Base-by-base conservation (phyloP, 2,888 invertebrate genomes). In the Eudasyphora cyanicolor region DNA sequence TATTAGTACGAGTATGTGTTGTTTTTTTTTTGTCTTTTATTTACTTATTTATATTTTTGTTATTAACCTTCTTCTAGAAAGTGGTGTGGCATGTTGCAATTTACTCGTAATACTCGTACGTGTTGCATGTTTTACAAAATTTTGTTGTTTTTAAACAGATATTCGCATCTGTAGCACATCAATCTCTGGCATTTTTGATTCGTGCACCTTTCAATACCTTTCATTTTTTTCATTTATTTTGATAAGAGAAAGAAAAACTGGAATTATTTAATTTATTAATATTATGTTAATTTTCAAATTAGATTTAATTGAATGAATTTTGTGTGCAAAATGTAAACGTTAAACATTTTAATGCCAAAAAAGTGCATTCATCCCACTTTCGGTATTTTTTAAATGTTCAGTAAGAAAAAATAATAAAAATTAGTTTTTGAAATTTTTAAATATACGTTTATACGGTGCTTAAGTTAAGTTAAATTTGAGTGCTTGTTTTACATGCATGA, bases 1-100 rank as follows among this genome's bases (percentile, higher is more conserved):
- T 70, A 21, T 42, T 70, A 12, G 21, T 42, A 24, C 45, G 42
- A 17, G 24, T 54, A 17, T 5, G 54, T 12, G 54, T 32, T 27
- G n/a, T n/a, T n/a, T n/a, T n/a, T n/a, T n/a, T n/a, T n/a, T n/a
- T n/a, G n/a, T n/a, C n/a, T n/a, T n/a, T n/a, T n/a, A n/a, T n/a
- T n/a, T n/a, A n/a, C n/a, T n/a, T n/a, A n/a, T n/a, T n/a, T n/a
- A n/a, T n/a, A n/a, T n/a, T n/a, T n/a, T 27, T 49, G 62, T 6
- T 24, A 54, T 60, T 42, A 67, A 67, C 67, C 75, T 60, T 71
- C 75, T 76, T 80, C 83, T 81, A 81, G 83, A 84, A 84, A 84
- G 83, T 81, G 80, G 83, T 76, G 67, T 81, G 80, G 80, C 83
- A 84, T 84, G 83, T 81, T 80, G 67, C 42, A 42, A 24, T 64